Evolutionary conservation across 2,113 vertebrate species (phyloP), one percentile per base, ranked within the genome.

Genomic region (Rhinopomastus cyanomelas): DNA sequence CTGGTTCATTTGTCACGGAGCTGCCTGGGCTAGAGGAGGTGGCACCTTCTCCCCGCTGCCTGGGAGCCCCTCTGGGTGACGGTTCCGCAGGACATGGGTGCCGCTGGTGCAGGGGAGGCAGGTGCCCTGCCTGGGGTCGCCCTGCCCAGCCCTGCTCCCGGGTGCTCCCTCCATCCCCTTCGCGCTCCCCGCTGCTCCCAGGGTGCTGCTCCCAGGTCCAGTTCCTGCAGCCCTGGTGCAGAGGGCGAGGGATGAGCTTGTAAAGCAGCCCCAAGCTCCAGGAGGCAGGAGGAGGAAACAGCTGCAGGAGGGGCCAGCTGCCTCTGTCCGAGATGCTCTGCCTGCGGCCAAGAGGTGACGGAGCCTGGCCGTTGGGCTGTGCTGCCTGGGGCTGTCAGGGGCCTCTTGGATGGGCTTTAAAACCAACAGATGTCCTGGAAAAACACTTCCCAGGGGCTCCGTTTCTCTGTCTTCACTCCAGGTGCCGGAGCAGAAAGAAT

Each of bases 261-360:
- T 30, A 15, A 44, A 74, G 19, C 6, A 0, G 30, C 71, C 7
- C 0, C 48, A 2, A 1, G 1, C 36, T 12, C 30, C 1, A 4
- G 80, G 59, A 85, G 59, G 61, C 66, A 57, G 75, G 62, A 81
- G 22, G 22, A 10, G 49, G 56, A 85, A 66, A 76, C 69, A 85
- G 88, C 66, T 91, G 81, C 62, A 55, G 66, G 85, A 72, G 57
- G 37, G 79, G 46, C 52, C 16, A 16, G 81, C 86, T 69, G 39
- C 64, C 21, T 46, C 26, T 79, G 29, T 64, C 29, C 2, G 3
- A 22, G 69, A 49, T 60, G 57, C 30, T 46, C 7, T 66, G 64
- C 66, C 44, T 0, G 1, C 20, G 60, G 46, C 76, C 36, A 20
- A 64, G 79, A 10, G 12, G 22, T 5, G 20, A 16, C 39, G 4